These are phyloP conservation scores for Sebastolobus altivelis DNA, from an alignment of 2,797 vertebrate genomes.

Conservation along the genomic window DNA sequence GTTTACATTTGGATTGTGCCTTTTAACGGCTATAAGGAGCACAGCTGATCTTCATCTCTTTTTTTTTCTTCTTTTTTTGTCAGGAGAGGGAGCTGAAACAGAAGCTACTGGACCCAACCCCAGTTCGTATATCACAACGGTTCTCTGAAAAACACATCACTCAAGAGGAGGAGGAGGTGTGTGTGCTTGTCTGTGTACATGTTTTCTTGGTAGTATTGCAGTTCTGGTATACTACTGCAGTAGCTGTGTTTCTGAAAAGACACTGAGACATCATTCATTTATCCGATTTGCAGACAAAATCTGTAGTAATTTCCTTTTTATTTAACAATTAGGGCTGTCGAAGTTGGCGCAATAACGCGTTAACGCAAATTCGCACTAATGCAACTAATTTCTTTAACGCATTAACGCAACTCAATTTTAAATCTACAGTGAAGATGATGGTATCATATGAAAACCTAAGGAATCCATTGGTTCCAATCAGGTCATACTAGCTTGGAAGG, in stretches of 20 bases:
- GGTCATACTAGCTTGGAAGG: too few species aligned
- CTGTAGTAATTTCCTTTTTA: not conserved
- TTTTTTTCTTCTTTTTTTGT: not conserved
- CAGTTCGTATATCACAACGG: conserved; percentile 85
- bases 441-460: too few species aligned
- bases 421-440: too few species aligned
- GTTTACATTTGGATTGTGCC: not conserved
- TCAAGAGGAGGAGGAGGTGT: conserved; percentile 86
- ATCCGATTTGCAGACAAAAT: not conserved
- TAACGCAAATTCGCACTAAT: too few species aligned
- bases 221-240: not conserved
- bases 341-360: too few species aligned
- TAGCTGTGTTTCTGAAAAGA: not conserved
- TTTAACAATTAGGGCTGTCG: not conserved
- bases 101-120: conserved; percentile 86
- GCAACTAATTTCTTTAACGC: too few species aligned
- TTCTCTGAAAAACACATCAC: conserved; percentile 84
- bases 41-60: not conserved
- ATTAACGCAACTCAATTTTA: too few species aligned
- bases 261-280: not conserved
- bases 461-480: too few species aligned
- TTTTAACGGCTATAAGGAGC: not conserved
- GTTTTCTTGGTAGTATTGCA: not conserved
- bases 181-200: conserved; percentile 15
- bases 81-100: conserved; percentile 91